Evolutionary conservation across 2,888 invertebrate species (phyloP).

Genomic region (Platycnemis pennipes): DNA sequence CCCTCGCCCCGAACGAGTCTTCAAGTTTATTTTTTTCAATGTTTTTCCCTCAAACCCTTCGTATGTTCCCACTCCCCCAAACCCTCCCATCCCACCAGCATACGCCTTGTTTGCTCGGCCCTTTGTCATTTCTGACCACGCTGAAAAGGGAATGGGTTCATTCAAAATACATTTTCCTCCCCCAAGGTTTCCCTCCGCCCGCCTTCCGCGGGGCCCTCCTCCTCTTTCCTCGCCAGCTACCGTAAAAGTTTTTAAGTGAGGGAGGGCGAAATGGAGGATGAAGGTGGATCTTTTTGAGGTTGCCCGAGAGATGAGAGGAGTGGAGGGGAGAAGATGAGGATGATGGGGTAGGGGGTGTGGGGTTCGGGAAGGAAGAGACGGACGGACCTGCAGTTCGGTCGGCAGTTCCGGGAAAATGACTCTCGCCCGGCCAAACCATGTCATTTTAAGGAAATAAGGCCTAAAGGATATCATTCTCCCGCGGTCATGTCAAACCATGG

Average conservation of each 20-base stretch:
- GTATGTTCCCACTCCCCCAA: conserved; percentile 15
- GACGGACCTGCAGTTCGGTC: not conserved
- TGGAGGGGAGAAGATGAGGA: not conserved
- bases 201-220: not conserved
- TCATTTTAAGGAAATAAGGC: conserved; percentile 35
- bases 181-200: not conserved
- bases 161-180: conserved; percentile 21
- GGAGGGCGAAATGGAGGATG: not conserved
- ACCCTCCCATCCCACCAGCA: not conserved
- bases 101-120: conserved; percentile 20
- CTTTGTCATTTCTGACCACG: conserved; percentile 61
- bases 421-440: conserved; percentile 17
- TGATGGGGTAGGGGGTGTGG: no score
- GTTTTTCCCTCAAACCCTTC: not conserved
- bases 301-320: not conserved
- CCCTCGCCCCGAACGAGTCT: not conserved
- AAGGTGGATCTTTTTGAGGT: not conserved
- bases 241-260: conserved; percentile 4
- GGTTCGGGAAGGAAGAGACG: not conserved
- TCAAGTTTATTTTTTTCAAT: not conserved
- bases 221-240: not conserved
- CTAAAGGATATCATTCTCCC: conserved; percentile 32
- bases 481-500: conserved; percentile 28
- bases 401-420: conserved; percentile 26
- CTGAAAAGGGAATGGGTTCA: conserved; percentile 56